Conservation (phyloP, 2,797 vertebrate species). For the Iguana delicatissima region DNA sequence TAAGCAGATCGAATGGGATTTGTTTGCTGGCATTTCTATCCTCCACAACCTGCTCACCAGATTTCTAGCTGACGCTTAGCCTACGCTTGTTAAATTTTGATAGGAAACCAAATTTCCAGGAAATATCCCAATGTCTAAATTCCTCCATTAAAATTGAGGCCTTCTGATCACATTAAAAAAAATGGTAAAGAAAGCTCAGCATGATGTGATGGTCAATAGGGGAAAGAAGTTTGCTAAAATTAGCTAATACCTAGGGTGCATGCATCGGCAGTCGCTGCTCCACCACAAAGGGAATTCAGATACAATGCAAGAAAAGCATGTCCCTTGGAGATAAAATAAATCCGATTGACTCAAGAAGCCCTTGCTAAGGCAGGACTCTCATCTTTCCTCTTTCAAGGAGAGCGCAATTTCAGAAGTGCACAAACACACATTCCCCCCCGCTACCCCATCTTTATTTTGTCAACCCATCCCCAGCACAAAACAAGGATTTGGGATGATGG, state of each 20-base stretch:
- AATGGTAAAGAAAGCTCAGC: constrained; percentile 47
- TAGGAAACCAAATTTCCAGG: constrained; percentile 36
- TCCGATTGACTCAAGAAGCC: constrained; percentile 23
- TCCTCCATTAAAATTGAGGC: constrained; percentile 50
- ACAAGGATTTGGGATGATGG: background rate
- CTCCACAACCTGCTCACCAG: constrained; percentile 16
- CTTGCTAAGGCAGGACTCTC: constrained; percentile 28
- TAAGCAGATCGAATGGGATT: constrained; percentile 29
- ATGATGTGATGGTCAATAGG: constrained; percentile 19
- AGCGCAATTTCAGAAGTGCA: constrained; percentile 28
- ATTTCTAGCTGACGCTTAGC: constrained; percentile 33
- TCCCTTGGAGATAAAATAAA: constrained; percentile 46
- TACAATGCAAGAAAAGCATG: constrained; percentile 26
- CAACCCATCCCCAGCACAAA: constrained; percentile 24
- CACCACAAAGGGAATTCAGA: constrained; percentile 28
- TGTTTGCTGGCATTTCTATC: constrained; percentile 21
- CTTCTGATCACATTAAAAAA: constrained; percentile 5
- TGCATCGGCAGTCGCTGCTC: background rate
- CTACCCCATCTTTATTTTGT: constrained; percentile 44
- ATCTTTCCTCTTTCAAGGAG: constrained; percentile 30
- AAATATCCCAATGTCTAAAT: constrained; percentile 26
- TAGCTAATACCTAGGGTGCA: background rate
- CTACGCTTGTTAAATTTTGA: constrained; percentile 57
- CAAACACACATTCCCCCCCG: constrained; percentile 19
- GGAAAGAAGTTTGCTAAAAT: constrained; percentile 47